These are phyloP conservation scores for Hylyphantes graminicola DNA, from an alignment of 1,140 invertebrate genomes.

Conservation along the genomic window DNA sequence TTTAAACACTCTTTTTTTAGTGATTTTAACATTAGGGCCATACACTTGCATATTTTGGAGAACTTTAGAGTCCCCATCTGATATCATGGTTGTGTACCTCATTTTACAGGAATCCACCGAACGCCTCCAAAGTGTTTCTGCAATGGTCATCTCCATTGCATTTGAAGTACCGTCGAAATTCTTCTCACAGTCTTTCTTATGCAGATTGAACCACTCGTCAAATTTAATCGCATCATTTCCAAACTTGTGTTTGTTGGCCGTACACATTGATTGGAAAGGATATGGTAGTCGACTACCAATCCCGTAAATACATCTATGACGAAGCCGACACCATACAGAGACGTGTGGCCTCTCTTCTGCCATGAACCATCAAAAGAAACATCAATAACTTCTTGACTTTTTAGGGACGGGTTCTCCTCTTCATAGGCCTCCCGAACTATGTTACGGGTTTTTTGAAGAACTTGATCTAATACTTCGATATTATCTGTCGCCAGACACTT, in stretches of 20 bases:
- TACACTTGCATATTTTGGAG: no score
- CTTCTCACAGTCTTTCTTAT: neutral
- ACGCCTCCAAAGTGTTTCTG: no score
- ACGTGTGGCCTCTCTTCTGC: neutral
- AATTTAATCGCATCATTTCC: neutral
- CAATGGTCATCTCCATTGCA: no score
- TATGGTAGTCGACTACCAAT: neutral
- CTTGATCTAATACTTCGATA: neutral
- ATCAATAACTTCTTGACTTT: neutral
- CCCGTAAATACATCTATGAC: neutral
- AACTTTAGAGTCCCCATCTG: no score
- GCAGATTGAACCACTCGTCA: neutral
- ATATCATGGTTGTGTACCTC: no score
- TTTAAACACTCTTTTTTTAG: neutral
- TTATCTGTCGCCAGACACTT: neutral
- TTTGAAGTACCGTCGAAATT: no score
- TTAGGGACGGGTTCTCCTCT: neutral
- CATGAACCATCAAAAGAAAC: neutral
- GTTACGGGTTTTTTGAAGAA: neutral
- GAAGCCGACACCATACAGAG: neutral
- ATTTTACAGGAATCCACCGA: no score
- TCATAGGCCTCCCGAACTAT: neutral
- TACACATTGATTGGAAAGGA: neutral
- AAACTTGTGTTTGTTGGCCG: neutral
- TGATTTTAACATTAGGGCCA: no score